Percentiles rank a stretch among this genome's conserved stretches.
These are phyloP conservation scores for Hirtodrosophila confusa DNA, from an alignment of 2,888 invertebrate genomes.

Conservation along the genomic window DNA sequence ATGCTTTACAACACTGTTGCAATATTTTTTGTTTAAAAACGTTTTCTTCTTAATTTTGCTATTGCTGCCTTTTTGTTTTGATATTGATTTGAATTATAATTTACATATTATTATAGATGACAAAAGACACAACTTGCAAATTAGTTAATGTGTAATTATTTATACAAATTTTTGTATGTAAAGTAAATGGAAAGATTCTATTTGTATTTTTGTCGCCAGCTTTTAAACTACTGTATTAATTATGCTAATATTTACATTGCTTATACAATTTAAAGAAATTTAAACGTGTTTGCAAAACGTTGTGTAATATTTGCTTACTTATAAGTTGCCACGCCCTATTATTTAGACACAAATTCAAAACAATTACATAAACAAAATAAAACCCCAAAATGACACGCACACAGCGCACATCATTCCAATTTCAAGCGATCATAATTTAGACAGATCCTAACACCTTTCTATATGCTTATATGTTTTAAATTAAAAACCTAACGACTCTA, in stretches of 20 bases:
- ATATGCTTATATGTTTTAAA: slow-evolving; percentile 27
- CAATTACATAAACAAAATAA: slow-evolving; percentile 32
- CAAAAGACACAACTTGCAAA: slow-evolving; percentile 54
- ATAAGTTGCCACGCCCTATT: slow-evolving; percentile 67
- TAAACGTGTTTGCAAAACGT: slow-evolving; percentile 64
- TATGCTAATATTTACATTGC: slow-evolving; percentile 78
- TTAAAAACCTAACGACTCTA: slow-evolving; percentile 13
- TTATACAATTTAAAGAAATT: slow-evolving; percentile 61
- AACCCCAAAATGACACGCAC: slow-evolving; percentile 37
- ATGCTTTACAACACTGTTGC: slow-evolving; percentile 68
- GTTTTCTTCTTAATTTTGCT: slow-evolving; percentile 33
- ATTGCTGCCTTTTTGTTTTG: slow-evolving; percentile 59
- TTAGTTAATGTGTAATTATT: slow-evolving; percentile 63
- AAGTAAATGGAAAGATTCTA: slow-evolving; percentile 59
- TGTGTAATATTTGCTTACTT: slow-evolving; percentile 80
- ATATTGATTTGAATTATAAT: slow-evolving; percentile 58
- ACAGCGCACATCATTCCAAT: slow-evolving; percentile 54
- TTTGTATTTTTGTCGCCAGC: slow-evolving; percentile 73
- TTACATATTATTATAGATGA: slow-evolving; percentile 33
- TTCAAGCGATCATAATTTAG: slow-evolving; percentile 35
- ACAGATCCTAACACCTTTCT: slow-evolving; percentile 33
- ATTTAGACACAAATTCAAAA: slow-evolving; percentile 43
- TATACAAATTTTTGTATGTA: slow-evolving; percentile 56
- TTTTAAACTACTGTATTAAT: slow-evolving; percentile 73
- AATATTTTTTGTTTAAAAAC: slow-evolving; percentile 52